A percentile compares a stretch with the other conserved stretches of the same genome.
These are phyloP conservation scores for Drosophila falleni DNA, from an alignment of 2,888 invertebrate genomes.

Conservation along the genomic window DNA sequence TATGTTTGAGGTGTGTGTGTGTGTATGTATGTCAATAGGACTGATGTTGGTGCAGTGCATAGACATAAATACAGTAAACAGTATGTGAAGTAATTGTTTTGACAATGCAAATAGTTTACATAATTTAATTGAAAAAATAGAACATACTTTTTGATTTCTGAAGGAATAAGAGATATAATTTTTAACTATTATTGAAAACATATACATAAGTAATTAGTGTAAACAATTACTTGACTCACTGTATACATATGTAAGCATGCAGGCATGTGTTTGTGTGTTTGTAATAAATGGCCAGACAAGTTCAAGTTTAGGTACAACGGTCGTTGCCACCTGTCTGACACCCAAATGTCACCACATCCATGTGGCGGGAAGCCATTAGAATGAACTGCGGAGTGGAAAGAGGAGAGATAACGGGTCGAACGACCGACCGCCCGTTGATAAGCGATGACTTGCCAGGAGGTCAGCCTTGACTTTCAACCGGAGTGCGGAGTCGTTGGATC, in stretches of 20 bases:
- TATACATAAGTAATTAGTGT: neutral
- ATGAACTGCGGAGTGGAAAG: neutral
- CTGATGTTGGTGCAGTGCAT: slow-evolving; percentile 11
- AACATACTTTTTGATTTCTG: neutral
- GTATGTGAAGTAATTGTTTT: neutral
- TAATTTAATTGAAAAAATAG: neutral
- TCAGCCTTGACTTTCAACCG: slow-evolving; percentile 32
- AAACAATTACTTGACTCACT: neutral
- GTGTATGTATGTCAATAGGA: slow-evolving; percentile 56
- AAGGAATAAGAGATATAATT: neutral
- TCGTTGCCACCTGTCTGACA: slow-evolving; percentile 51
- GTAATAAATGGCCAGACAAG: slow-evolving; percentile 28
- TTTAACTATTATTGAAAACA: neutral
- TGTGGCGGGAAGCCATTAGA: slow-evolving; percentile 9
- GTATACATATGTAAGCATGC: neutral
- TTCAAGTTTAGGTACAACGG: slow-evolving; percentile 52
- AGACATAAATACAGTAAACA: neutral
- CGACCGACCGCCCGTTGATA: slow-evolving; percentile 39
- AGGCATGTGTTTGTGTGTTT: slow-evolving; percentile 1
- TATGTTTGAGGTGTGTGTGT: slow-evolving; percentile 16
- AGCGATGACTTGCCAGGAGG: slow-evolving; percentile 19
- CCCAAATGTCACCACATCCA: slow-evolving; percentile 11
- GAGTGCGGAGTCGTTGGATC: slow-evolving; percentile 9
- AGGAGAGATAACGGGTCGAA: slow-evolving; percentile 32
- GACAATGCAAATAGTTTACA: neutral